Conservation (phyloP, 2,888 invertebrate species). For the Tiliacea citrago region DNA sequence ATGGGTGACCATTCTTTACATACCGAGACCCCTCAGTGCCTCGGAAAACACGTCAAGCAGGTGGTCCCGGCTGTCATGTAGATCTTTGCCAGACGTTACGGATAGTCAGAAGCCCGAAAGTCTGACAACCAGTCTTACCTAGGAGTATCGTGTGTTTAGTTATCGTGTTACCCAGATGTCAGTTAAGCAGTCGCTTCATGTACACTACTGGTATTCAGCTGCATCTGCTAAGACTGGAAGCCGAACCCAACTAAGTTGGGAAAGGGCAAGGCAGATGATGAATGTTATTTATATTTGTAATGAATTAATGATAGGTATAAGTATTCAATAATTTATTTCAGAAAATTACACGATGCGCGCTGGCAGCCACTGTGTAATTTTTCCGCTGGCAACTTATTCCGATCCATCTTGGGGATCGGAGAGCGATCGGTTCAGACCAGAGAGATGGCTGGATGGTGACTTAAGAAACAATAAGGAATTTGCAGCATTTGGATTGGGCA, state of each 20-base stretch:
- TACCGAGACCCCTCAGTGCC: neutral
- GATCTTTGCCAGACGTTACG: neutral
- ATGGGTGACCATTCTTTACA: neutral
- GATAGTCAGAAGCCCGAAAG: neutral
- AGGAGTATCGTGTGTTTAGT: too few relatives aligned
- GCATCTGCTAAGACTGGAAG: neutral
- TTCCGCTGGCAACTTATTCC: slow-evolving; percentile 10
- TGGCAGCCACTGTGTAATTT: slow-evolving; percentile 32
- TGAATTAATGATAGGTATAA: too few relatives aligned
- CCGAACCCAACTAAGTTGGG: neutral
- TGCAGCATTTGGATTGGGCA: slow-evolving; percentile 43
- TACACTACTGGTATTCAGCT: neutral
- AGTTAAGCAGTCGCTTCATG: neutral
- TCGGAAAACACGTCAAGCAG: neutral
- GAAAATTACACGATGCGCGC: slow-evolving; percentile 56
- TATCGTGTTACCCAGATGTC: neutral
- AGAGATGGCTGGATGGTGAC: slow-evolving; percentile 32
- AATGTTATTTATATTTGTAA: neutral
- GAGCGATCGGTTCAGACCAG: slow-evolving; percentile 47
- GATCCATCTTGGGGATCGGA: slow-evolving; percentile 55
- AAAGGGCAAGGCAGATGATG: neutral
- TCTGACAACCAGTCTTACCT: neutral
- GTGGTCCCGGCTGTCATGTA: neutral
- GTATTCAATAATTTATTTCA: slow-evolving; percentile 15
- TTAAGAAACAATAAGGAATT: slow-evolving; percentile 33